A percentile compares a stretch with the other conserved stretches of the same genome.
Evolutionary conservation across 2,797 vertebrate species (phyloP).

Genomic region (Benthosema pterotum): DNA sequence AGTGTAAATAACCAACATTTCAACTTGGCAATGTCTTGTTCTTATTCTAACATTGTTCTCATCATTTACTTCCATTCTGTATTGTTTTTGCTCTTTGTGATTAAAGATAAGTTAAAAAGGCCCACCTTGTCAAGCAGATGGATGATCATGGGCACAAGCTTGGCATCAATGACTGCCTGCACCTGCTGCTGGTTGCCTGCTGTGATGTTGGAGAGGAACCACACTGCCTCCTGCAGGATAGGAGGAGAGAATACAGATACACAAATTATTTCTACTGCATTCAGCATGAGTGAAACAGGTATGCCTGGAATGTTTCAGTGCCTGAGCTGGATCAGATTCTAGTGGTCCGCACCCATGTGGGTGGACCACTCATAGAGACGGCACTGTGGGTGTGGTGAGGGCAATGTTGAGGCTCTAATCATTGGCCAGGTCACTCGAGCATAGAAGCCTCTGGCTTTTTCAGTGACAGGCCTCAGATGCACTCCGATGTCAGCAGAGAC

Average conservation of each 20-base stretch:
- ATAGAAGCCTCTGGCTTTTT: slow-evolving; percentile 67
- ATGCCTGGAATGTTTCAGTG: background rate
- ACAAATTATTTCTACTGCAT: slow-evolving; percentile 5
- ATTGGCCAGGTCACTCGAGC: slow-evolving; percentile 77
- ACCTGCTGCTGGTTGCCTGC: slow-evolving; percentile 99
- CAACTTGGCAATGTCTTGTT: too few species aligned
- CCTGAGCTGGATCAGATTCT: slow-evolving; percentile 74
- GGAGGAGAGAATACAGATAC: slow-evolving; percentile 28
- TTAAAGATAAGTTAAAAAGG: background rate
- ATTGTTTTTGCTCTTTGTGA: too few species aligned
- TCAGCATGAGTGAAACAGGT: background rate
- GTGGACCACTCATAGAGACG: slow-evolving; percentile 79
- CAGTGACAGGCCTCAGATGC: slow-evolving; percentile 93
- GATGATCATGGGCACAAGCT: slow-evolving; percentile 98
- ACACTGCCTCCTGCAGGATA: slow-evolving; percentile 93
- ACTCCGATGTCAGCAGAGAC: slow-evolving; percentile 90
- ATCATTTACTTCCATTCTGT: too few species aligned
- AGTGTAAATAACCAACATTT: too few species aligned
- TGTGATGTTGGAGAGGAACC: slow-evolving; percentile 99
- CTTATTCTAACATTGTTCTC: too few species aligned
- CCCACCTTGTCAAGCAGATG: slow-evolving; percentile 97
- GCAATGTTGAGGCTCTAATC: slow-evolving; percentile 88
- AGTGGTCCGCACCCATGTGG: slow-evolving; percentile 56
- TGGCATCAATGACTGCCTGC: slow-evolving; percentile 98
- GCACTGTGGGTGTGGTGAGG: slow-evolving; percentile 71